These are phyloP conservation scores for Aotus griseimembra DNA, from an alignment of 2,797 vertebrate species.

Conservation along the genomic window DNA sequence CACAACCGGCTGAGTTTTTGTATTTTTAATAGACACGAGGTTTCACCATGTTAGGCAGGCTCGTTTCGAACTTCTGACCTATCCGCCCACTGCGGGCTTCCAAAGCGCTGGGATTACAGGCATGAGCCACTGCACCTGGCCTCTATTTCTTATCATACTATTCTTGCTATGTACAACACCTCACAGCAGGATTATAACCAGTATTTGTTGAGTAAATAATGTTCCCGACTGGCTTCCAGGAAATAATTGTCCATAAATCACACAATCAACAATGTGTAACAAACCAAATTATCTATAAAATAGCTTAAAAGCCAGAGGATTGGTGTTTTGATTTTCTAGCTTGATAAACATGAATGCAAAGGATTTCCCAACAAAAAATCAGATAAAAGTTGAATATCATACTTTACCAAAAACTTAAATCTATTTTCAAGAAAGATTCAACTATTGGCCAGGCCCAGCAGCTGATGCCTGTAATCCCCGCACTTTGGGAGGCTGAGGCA, in stretches of 20 bases:
- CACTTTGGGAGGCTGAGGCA: no score
- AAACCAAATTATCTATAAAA: neutral
- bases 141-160: neutral
- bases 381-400: neutral
- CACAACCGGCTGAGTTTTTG: no score
- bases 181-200: neutral
- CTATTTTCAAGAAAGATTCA: neutral
- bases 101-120: neutral
- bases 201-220: neutral
- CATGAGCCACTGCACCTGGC: rapidly evolving
- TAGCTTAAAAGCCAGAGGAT: neutral
- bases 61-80: no score
- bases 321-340: neutral
- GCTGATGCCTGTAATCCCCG: neutral
- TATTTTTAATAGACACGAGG: no score
- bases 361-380: neutral
- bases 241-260: neutral
- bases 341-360: neutral
- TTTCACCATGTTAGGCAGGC: no score
- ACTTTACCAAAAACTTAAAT: neutral
- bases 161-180: neutral
- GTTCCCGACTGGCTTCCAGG: neutral
- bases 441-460: neutral
- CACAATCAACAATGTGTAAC: neutral
- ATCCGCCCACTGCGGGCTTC: rapidly evolving